phyloP scores from a whole-genome alignment of 2,888 invertebrate genomes.

The Andrena camellia region DNA sequence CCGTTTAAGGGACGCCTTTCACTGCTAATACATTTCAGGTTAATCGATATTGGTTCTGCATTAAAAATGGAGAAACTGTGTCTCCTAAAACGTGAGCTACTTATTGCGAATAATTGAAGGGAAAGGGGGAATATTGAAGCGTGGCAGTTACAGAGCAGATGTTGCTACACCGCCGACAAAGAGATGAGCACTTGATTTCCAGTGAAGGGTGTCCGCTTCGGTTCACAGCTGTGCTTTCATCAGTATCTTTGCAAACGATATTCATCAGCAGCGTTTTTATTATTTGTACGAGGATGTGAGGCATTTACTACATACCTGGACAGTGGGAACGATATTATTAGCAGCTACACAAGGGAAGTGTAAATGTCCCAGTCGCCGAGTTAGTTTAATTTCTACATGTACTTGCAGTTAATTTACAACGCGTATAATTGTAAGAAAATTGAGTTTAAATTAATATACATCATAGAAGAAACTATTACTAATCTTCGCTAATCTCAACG shows the following conservation, averaged over 20 bases:
- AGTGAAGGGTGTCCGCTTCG: not conserved
- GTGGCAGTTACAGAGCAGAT: not conserved
- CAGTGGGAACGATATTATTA: no score
- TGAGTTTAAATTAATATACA: no score
- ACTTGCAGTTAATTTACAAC: no score
- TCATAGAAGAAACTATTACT: no score
- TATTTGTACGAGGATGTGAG: no score
- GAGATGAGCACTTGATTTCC: not conserved
- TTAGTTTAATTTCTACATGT: no score
- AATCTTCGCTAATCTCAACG: no score
- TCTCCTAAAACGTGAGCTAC: not conserved
- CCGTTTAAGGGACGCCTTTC: conserved; percentile 18
- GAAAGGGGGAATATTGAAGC: not conserved
- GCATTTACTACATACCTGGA: no score
- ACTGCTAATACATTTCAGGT: conserved; percentile 34
- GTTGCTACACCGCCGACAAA: not conserved
- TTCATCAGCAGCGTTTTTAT: no score
- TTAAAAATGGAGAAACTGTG: conserved; percentile 16
- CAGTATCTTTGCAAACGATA: not conserved
- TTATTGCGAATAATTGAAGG: not conserved
- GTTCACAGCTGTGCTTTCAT: not conserved
- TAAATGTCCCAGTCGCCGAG: no score
- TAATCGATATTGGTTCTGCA: conserved; percentile 40
- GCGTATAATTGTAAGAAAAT: no score
- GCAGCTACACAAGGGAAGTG: no score